Conservation (phyloP, 2,888 invertebrate species). For the Villa cingulata region DNA sequence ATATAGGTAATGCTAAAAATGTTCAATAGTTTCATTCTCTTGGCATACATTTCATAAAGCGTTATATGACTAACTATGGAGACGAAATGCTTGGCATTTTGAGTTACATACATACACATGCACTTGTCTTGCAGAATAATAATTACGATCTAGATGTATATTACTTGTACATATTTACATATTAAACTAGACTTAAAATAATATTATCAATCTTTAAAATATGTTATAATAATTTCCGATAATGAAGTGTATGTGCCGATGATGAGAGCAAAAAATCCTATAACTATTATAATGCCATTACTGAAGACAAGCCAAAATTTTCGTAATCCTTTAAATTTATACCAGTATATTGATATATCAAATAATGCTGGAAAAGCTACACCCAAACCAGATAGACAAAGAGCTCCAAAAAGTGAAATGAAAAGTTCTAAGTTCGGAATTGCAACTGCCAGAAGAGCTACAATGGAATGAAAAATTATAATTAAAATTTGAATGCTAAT, state of each 20-base stretch:
- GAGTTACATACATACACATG: no score
- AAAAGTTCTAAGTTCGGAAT: constrained; percentile 76
- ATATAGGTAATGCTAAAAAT: no score
- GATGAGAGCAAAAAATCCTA: constrained; percentile 52
- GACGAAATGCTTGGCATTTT: no score
- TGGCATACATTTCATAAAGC: no score
- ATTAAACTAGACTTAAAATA: no score
- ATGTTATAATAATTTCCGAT: constrained; percentile 46
- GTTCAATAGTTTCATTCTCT: no score
- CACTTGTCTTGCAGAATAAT: no score
- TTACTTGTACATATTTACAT: no score
- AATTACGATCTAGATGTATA: no score
- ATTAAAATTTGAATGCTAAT: background rate
- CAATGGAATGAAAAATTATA: constrained; percentile 30
- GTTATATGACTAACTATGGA: no score
- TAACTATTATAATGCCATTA: constrained; percentile 47
- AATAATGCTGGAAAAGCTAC: constrained; percentile 83
- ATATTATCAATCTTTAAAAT: constrained; percentile 24
- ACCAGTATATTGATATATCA: constrained; percentile 72
- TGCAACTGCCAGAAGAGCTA: constrained; percentile 72
- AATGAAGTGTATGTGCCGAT: constrained; percentile 59
- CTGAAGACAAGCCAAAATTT: constrained; percentile 46
- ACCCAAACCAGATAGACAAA: constrained; percentile 77
- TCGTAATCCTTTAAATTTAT: constrained; percentile 43
- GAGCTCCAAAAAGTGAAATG: constrained; percentile 71